These are phyloP conservation scores for Pteronura brasiliensis DNA, from an alignment of 2,113 vertebrate genomes.

Conservation along the genomic window DNA sequence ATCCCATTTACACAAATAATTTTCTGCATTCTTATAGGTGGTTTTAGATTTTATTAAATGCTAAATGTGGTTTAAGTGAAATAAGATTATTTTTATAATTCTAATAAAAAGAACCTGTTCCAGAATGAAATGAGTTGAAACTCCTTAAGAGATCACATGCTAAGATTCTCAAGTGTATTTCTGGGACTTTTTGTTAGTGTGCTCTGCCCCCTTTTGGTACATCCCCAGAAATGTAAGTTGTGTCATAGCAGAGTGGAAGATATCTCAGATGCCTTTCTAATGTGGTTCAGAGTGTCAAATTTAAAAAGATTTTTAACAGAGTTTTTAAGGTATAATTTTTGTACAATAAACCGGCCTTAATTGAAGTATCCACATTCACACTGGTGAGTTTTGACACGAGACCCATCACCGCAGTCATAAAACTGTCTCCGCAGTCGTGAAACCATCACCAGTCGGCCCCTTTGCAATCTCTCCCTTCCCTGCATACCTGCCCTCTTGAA, in stretches of 20 bases:
- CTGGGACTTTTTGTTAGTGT: neutral
- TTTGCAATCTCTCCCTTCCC: neutral
- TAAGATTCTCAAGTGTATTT: neutral
- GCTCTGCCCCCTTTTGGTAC: neutral
- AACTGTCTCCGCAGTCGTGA: neutral
- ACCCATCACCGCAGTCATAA: neutral
- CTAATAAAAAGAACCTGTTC: neutral
- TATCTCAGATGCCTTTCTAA: neutral
- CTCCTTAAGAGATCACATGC: neutral
- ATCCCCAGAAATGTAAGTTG: neutral
- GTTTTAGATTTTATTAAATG: neutral
- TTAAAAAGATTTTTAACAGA: neutral
- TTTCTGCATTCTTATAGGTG: neutral
- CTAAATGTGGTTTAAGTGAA: neutral
- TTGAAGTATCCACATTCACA: neutral
- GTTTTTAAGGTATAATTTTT: neutral
- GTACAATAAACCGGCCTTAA: neutral
- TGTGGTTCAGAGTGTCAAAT: neutral
- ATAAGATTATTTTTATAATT: neutral
- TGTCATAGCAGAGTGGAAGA: neutral
- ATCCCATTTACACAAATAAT: neutral
- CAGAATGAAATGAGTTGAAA: neutral
- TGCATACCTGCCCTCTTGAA: neutral
- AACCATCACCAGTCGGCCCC: neutral
- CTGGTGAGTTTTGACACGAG: neutral